phyloP scores from a whole-genome alignment of 1,140 invertebrate genomes.

The Meloidogyne chitwoodi region DNA sequence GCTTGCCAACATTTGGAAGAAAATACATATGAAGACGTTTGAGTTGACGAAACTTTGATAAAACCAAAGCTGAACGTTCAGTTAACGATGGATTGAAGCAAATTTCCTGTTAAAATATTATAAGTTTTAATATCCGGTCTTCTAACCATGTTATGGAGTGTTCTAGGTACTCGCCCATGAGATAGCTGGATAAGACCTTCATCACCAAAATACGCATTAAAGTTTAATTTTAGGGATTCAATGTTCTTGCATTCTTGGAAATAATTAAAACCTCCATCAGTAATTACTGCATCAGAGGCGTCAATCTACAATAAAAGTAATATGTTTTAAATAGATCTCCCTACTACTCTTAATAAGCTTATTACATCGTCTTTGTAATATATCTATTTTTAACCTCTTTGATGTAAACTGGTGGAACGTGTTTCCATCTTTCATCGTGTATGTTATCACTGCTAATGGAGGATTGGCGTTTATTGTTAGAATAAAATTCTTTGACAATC shows the following conservation, averaged over 20 bases:
- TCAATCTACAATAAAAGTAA: conserved; percentile 32
- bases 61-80: conserved; percentile 38
- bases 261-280: conserved; percentile 54
- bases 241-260: conserved; percentile 43
- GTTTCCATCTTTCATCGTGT: conserved; percentile 30
- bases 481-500: conserved; percentile 17
- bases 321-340: not conserved
- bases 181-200: conserved; percentile 39
- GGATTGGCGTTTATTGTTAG: not conserved
- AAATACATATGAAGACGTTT: conserved; percentile 28
- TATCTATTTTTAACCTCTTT: conserved; percentile 5
- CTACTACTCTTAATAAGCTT: too few relatives aligned
- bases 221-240: conserved; percentile 50
- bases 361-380: too few relatives aligned
- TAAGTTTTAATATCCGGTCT: not conserved
- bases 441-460: conserved; percentile 1
- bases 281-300: conserved; percentile 52
- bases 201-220: conserved; percentile 57
- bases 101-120: conserved; percentile 45
- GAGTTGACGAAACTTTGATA: conserved; percentile 34
- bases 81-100: conserved; percentile 44
- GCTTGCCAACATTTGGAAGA: conserved; percentile 12
- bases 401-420: conserved; percentile 42
- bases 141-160: conserved; percentile 47
- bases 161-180: conserved; percentile 35